These are phyloP conservation scores for Drosophila cracens DNA, from an alignment of 2,888 invertebrate species.

Conservation along the genomic window DNA sequence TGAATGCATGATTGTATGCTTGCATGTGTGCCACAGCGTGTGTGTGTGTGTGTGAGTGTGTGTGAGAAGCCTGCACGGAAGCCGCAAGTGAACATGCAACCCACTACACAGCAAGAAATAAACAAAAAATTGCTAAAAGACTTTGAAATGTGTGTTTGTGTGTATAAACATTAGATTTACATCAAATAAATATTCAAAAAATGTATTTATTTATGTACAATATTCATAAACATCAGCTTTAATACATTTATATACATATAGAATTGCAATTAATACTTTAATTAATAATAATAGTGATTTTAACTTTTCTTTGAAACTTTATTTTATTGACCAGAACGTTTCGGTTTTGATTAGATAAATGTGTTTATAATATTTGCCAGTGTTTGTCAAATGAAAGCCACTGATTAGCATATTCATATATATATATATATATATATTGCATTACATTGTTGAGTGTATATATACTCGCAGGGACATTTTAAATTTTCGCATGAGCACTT, in stretches of 20 bases:
- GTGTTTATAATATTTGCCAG: neutral
- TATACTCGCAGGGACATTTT: conserved; percentile 9
- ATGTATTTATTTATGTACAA: neutral
- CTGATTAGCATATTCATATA: neutral
- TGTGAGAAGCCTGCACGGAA: conserved; percentile 63
- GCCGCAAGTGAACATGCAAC: conserved; percentile 72
- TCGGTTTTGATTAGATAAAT: neutral
- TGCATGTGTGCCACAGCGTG: conserved; percentile 8
- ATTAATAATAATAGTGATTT: neutral
- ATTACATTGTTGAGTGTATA: neutral
- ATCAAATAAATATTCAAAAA: neutral
- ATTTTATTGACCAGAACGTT: neutral
- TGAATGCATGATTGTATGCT: conserved; percentile 25
- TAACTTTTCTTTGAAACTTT: neutral
- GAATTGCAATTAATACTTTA: neutral
- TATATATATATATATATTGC: neutral
- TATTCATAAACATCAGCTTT: neutral
- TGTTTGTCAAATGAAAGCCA: neutral
- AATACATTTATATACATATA: neutral
- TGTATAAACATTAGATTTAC: neutral
- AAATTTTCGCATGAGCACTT: neutral
- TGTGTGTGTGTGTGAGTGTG: conserved; percentile 16
- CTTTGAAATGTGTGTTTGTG: neutral
- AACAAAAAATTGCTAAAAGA: neutral
- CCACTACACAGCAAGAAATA: conserved; percentile 37